Evolutionary conservation across 2,888 invertebrate genomes (phyloP).

Genomic region (Himalopsyche tibetana): DNA sequence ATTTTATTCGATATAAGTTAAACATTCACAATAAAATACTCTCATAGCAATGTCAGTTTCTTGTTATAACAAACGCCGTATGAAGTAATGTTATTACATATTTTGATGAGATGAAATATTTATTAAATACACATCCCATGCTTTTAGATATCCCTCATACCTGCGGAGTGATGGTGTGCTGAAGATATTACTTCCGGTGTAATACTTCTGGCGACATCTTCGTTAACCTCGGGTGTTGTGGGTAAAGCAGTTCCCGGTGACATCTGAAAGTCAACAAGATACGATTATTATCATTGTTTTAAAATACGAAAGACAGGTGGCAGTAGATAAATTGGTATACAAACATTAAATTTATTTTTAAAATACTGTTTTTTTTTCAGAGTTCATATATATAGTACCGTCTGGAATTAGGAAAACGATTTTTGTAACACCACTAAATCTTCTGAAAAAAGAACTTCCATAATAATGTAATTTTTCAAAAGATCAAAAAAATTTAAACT

Average conservation of each 20-base stretch:
- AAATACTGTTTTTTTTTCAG: too few species aligned
- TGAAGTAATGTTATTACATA: conserved; percentile 5
- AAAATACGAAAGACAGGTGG: neutral
- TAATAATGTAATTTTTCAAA: too few species aligned
- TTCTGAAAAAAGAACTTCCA: too few species aligned
- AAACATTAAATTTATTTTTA: too few species aligned
- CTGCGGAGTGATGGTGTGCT: conserved; percentile 54
- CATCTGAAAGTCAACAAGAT: conserved; percentile 73
- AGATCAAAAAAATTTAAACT: too few species aligned
- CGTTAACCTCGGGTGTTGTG: conserved; percentile 87
- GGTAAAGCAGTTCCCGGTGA: conserved; percentile 78
- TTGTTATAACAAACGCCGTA: neutral
- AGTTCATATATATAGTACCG: too few species aligned
- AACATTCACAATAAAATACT: conserved; percentile 26
- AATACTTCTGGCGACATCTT: conserved; percentile 82
- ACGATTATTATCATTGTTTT: neutral
- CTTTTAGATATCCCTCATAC: conserved; percentile 50
- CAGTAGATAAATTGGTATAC: neutral
- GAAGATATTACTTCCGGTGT: conserved; percentile 76
- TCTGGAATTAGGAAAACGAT: too few species aligned
- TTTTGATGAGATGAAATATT: conserved; percentile 23
- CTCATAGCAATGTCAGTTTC: neutral
- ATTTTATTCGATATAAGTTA: neutral
- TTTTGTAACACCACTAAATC: too few species aligned
- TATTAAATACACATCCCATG: neutral